A percentile compares a stretch with the other conserved stretches of the same genome.
Conservation (phyloP, 2,797 vertebrate genomes). For the Sebastes steindachneri region DNA sequence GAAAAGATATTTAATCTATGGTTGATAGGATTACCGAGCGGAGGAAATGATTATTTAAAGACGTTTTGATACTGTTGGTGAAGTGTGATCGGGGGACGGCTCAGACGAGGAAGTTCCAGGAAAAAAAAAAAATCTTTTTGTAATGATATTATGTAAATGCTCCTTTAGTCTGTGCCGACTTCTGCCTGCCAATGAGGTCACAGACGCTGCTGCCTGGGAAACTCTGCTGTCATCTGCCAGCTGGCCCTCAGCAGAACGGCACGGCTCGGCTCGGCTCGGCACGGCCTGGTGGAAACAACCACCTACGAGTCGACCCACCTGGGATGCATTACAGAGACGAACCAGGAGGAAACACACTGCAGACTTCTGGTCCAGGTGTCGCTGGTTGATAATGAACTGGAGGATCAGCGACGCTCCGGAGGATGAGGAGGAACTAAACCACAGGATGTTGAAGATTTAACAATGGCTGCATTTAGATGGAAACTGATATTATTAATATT, state of each 20-base stretch:
- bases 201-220: constrained; percentile 40
- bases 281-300: neutral
- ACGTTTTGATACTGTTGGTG: constrained; percentile 22
- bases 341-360: neutral
- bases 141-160: constrained; percentile 63
- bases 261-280: neutral
- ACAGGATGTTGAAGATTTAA: neutral
- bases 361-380: neutral
- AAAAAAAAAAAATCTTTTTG: constrained; percentile 20
- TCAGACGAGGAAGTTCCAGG: constrained; percentile 41
- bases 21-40: constrained; percentile 60
- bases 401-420: neutral
- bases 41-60: constrained; percentile 56
- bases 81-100: constrained; percentile 18
- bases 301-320: neutral
- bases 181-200: constrained; percentile 65
- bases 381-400: neutral
- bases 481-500: neutral
- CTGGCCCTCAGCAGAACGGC: constrained; percentile 1
- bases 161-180: constrained; percentile 54
- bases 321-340: neutral
- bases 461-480: neutral
- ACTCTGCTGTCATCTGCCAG: constrained; percentile 35
- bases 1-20: constrained; percentile 57
- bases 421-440: neutral